phyloP scores from a whole-genome alignment of 2,113 vertebrate genomes.

The Menidia beryllina region DNA sequence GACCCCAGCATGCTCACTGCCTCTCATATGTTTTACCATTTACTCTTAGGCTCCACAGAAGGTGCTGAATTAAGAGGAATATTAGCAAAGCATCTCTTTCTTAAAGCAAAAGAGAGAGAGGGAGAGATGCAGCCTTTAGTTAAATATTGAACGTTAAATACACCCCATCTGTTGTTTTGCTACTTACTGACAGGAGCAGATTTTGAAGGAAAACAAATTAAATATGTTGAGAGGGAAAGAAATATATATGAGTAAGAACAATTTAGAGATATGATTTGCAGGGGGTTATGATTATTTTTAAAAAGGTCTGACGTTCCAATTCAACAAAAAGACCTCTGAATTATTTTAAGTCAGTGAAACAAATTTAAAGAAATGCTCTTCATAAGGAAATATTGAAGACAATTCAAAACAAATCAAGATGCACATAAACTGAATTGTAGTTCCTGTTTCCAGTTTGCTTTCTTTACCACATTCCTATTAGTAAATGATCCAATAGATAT shows the following conservation, averaged over 20 bases:
- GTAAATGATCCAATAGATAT: neutral
- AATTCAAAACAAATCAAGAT: neutral
- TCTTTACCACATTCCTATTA: neutral
- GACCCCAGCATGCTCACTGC: neutral
- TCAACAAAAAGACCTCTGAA: no score
- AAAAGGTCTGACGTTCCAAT: no score
- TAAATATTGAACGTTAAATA: constrained; percentile 31
- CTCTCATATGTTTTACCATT: constrained; percentile 17
- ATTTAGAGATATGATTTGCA: neutral
- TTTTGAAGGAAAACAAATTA: constrained; percentile 1
- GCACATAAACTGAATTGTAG: neutral
- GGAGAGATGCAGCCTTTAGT: constrained; percentile 3
- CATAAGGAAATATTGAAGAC: neutral
- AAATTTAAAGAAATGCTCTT: neutral
- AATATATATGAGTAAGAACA: no score
- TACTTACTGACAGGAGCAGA: constrained; percentile 15
- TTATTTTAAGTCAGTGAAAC: no score
- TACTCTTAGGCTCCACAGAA: constrained; percentile 11
- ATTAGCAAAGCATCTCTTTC: constrained; percentile 13
- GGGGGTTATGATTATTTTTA: no score
- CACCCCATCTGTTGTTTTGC: constrained; percentile 29
- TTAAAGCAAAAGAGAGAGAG: neutral
- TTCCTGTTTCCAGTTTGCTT: neutral
- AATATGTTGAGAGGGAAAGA: constrained; percentile 14
- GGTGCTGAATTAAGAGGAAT: constrained; percentile 5